Evolutionary conservation across 1,140 invertebrate genomes (phyloP).

Genomic region (Mamestra configurata): DNA sequence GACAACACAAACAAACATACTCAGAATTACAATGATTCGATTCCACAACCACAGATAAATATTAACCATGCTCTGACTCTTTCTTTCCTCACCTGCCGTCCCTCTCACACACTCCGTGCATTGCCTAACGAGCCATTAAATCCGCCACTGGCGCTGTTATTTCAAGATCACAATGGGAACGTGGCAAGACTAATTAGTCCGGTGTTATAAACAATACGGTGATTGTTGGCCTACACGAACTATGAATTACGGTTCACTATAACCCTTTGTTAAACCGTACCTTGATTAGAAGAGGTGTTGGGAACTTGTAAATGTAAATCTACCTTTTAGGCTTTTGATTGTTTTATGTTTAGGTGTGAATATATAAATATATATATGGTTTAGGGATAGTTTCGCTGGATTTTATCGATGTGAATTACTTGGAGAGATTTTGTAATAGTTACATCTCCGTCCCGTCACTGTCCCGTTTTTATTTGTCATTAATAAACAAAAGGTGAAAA

Average conservation of each 20-base stretch:
- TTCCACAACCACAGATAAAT: conserved; percentile 26
- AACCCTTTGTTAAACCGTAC: conserved; percentile 23
- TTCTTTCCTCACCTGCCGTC: not conserved
- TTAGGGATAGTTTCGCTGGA: not conserved
- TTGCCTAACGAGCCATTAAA: conserved; percentile 42
- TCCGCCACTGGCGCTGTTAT: conserved; percentile 25
- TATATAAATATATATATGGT: too few species aligned
- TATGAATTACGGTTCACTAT: conserved; percentile 44
- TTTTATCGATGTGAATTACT: not conserved
- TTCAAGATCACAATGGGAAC: conserved; percentile 43
- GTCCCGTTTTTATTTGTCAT: too few species aligned
- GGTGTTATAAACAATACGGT: conserved; percentile 42
- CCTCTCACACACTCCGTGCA: conserved; percentile 18
- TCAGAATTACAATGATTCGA: conserved; percentile 1
- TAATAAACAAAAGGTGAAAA: too few species aligned
- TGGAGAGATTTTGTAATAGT: not conserved
- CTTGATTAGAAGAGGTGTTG: conserved; percentile 36
- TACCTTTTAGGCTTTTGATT: conserved; percentile 3
- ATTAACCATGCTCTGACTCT: conserved; percentile 10
- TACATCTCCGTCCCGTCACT: too few species aligned
- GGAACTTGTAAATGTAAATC: conserved; percentile 27
- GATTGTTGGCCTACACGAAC: conserved; percentile 34
- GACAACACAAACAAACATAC: not conserved
- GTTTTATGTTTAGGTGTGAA: conserved; percentile 6
- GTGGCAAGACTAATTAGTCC: conserved; percentile 37